A percentile compares a stretch with the other conserved stretches of the same genome.
Evolutionary conservation across 2,797 vertebrate species (phyloP).

Genomic region (Furcifer pardalis): DNA sequence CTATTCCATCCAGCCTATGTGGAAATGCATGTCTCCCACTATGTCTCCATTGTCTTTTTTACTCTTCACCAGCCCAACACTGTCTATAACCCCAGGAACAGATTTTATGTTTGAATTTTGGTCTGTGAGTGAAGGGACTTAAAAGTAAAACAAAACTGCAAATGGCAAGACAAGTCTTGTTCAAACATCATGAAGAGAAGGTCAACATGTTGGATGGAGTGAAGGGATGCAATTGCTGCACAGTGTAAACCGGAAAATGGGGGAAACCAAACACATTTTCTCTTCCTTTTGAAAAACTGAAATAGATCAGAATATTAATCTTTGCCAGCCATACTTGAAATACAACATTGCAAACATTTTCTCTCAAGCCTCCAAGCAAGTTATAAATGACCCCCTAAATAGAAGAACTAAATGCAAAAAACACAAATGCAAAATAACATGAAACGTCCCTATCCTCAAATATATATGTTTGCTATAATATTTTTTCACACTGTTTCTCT

Average conservation of each 20-base stretch:
- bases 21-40: neutral
- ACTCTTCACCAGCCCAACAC: slow-evolving; percentile 21
- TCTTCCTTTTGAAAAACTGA: neutral
- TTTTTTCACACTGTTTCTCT: neutral
- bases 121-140: slow-evolving; percentile 49
- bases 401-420: slow-evolving; percentile 36
- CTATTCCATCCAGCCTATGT: neutral
- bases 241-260: slow-evolving; percentile 30
- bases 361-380: slow-evolving; percentile 33
- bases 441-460: slow-evolving; percentile 32
- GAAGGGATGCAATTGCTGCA: slow-evolving; percentile 27
- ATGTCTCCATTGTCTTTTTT: accelerated
- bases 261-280: slow-evolving; percentile 39
- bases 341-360: neutral
- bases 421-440: slow-evolving; percentile 46
- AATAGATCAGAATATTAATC: slow-evolving; percentile 28
- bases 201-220: slow-evolving; percentile 41
- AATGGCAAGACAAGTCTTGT: slow-evolving; percentile 17
- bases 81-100: slow-evolving; percentile 18
- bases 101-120: slow-evolving; percentile 54
- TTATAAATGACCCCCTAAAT: slow-evolving; percentile 40
- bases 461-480: neutral
- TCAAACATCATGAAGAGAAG: slow-evolving; percentile 16
- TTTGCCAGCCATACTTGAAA: slow-evolving; percentile 33
- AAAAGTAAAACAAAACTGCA: slow-evolving; percentile 54